Base-by-base conservation (phyloP, 2,888 invertebrate species). In the Oscheius sp. region DNA sequence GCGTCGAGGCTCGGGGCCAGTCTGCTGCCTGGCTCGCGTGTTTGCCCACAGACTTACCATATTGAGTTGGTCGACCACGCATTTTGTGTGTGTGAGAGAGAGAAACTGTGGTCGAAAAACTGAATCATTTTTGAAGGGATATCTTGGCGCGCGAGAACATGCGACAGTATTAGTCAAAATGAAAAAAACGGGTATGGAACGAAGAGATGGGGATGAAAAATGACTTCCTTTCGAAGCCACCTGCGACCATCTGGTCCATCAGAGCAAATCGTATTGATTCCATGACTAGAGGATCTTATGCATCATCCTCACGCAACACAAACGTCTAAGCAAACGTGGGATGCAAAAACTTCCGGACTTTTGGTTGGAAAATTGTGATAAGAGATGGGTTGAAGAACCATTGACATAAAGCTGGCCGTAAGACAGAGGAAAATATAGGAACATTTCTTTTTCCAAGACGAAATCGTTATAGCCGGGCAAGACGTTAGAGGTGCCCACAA, bases 1-100 rank as follows among this genome's bases (percentile, higher is more conserved):
- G 68, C 68, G 68, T 37, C 55, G 68, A 21, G 55, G 68, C 53
- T 68, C 53, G 37, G 55, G 55, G 68, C 53, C 68, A 68, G 68
- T 68, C 68, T 68, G 42, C 42, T 42, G 35, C 53, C 53, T 55
- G 68, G 68, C 70, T 70, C 58, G 42, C 42, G 48, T 70, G 70
- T 70, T 70, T 70, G 70, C 59, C 70, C 70, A 58, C 58, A 59
- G 70, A 70, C 70, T 70, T 70, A 70, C 70, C 70, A 70, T 70
- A 70, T 70, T 70, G 70, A 70, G 59, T 70, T 70, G 57, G 59
- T 48, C 70, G 58, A 70, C 70, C 59, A 70, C 59, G 59, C 68
- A 48, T 58, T 70, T 70, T 68, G 53, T 68, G 37, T 60, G 55
- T 65, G 65, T 55, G 35, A 35, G 11, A 13, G 35, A 13, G 21